A percentile compares a stretch with the other conserved stretches of the same genome.
phyloP scores from a whole-genome alignment of 2,113 vertebrate species.

The Nycticryphes semicollaris region DNA sequence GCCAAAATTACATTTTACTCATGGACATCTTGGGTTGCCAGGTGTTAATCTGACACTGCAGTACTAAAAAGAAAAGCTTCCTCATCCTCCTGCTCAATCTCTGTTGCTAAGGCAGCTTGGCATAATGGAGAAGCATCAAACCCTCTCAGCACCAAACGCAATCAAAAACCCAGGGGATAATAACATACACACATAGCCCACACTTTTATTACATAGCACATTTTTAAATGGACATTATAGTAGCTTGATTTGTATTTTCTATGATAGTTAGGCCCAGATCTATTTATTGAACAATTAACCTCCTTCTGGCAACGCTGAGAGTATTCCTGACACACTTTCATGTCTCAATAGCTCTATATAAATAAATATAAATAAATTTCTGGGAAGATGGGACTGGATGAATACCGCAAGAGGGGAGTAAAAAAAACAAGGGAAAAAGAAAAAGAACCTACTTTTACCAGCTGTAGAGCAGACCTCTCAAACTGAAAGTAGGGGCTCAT shows the following conservation, averaged over 20 bases:
- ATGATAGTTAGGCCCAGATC: neutral
- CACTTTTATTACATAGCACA: neutral
- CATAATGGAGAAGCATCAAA: neutral
- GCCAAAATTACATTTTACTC: neutral
- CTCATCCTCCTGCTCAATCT: neutral
- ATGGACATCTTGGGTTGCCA: neutral
- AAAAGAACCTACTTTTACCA: neutral
- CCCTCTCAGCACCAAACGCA: neutral
- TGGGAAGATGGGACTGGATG: neutral
- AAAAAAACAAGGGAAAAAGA: neutral
- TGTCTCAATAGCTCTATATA: neutral
- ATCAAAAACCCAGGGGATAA: neutral
- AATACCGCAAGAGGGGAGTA: neutral
- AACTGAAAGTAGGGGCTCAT: neutral
- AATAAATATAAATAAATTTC: neutral
- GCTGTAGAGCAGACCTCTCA: neutral
- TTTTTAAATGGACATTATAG: neutral
- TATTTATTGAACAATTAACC: neutral
- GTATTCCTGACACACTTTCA: neutral
- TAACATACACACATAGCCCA: neutral
- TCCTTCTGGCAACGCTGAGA: neutral
- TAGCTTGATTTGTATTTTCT: neutral
- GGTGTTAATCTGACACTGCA: neutral
- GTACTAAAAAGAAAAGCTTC: neutral
- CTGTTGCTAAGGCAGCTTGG: constrained; percentile 36